Evolutionary conservation across 2,888 invertebrate genomes (phyloP).

Genomic region (Platycheirus albimanus): DNA sequence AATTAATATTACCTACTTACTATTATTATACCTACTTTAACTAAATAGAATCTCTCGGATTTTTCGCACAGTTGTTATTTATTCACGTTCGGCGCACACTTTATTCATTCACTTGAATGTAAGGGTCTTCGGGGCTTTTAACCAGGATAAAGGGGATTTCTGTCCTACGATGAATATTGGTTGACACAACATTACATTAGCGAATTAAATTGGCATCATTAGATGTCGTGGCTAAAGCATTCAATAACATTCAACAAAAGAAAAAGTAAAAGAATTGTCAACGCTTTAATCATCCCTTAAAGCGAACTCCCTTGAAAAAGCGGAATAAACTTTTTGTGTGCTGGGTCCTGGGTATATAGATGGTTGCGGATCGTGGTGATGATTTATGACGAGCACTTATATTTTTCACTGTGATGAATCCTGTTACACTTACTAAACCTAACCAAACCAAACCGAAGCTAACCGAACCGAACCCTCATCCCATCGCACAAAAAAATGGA

Average conservation of each 20-base stretch:
- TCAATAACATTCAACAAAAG: conserved; percentile 25
- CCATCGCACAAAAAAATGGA: conserved; percentile 3
- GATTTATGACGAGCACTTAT: conserved; percentile 71
- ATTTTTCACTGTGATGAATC: conserved; percentile 73
- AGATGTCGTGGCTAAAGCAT: conserved; percentile 60
- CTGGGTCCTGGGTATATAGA: too few relatives aligned
- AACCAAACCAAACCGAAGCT: conserved; percentile 20
- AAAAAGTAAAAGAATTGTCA: conserved; percentile 57
- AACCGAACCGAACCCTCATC: conserved; percentile 4
- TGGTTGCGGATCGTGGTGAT: conserved; percentile 30
- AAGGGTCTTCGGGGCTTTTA: conserved; percentile 14
- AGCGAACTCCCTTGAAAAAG: conserved; percentile 18
- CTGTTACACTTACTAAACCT: conserved; percentile 40
- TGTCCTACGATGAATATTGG: conserved; percentile 49
- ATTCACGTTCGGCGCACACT: conserved; percentile 34
- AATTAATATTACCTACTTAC: conserved; percentile 27
- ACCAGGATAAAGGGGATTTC: conserved; percentile 36
- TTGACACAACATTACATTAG: conserved; percentile 73
- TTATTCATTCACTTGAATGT: conserved; percentile 26
- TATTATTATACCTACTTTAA: conserved; percentile 24
- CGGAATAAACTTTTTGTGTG: conserved; percentile 10
- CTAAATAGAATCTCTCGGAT: conserved; percentile 41
- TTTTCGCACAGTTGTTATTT: conserved; percentile 71
- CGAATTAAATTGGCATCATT: conserved; percentile 74
- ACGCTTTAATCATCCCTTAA: background rate